phyloP scores from a whole-genome alignment of 2,113 vertebrate genomes.

The Gavia stellata region DNA sequence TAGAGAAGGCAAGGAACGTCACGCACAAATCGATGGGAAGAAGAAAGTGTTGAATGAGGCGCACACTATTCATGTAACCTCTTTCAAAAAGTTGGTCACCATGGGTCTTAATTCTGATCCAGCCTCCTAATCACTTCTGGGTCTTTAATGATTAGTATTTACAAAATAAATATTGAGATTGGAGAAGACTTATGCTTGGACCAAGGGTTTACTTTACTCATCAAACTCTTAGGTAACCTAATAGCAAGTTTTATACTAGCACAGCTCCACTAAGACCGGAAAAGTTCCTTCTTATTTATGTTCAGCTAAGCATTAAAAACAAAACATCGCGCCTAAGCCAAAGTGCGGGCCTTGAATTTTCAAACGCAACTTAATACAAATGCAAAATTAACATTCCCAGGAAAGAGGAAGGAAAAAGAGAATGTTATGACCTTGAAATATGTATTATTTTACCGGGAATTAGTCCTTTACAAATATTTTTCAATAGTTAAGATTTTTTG shows the following conservation, averaged over 20 bases:
- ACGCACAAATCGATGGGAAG: fast-evolving
- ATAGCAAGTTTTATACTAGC: background rate
- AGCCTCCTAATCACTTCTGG: background rate
- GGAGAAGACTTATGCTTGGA: background rate
- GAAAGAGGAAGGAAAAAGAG: background rate
- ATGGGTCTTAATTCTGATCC: background rate
- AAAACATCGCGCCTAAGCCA: background rate
- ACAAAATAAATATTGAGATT: background rate
- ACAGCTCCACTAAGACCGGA: background rate
- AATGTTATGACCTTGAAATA: background rate
- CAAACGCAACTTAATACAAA: background rate
- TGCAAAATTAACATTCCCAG: background rate
- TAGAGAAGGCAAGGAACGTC: background rate
- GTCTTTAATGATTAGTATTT: background rate
- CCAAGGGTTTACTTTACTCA: background rate
- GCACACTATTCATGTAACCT: background rate
- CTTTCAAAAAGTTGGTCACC: background rate
- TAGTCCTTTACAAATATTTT: background rate
- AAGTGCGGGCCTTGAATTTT: background rate
- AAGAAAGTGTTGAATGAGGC: background rate
- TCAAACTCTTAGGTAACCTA: background rate
- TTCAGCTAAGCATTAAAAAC: background rate
- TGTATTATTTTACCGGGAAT: background rate
- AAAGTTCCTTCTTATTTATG: background rate
- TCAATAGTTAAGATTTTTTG: background rate